Conservation (phyloP, 2,888 invertebrate genomes). For the Crematogaster levior region DNA sequence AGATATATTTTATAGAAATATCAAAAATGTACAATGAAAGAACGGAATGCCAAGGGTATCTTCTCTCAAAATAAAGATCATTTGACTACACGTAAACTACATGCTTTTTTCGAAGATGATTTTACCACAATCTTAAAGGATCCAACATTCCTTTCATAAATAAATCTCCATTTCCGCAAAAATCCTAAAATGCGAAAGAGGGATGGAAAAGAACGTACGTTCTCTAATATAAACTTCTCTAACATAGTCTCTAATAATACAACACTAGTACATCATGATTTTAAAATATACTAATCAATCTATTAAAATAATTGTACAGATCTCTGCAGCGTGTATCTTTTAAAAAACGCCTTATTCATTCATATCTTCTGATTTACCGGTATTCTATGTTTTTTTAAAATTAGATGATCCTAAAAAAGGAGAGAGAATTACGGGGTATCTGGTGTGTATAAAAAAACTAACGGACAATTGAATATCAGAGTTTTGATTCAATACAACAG, state of each 20-base stretch:
- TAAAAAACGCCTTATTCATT: neutral
- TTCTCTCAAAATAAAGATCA: slow-evolving; percentile 46
- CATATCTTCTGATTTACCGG: neutral
- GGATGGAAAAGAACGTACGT: neutral
- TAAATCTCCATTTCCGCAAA: slow-evolving; percentile 12
- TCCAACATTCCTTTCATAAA: slow-evolving; percentile 61
- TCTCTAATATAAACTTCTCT: too few relatives aligned
- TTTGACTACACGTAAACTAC: slow-evolving; percentile 66
- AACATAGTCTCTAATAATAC: too few relatives aligned
- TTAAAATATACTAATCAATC: neutral
- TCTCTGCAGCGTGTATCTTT: neutral
- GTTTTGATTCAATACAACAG: neutral
- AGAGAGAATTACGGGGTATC: neutral
- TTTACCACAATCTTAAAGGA: slow-evolving; percentile 53
- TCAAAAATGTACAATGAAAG: neutral
- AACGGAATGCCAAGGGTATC: neutral
- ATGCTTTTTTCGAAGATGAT: slow-evolving; percentile 61
- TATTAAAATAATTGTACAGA: neutral
- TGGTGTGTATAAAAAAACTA: neutral
- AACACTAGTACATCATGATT: neutral
- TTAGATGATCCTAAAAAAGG: neutral
- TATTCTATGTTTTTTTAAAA: neutral
- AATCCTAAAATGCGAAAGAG: neutral
- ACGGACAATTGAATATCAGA: neutral
- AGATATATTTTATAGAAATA: neutral